A percentile compares a stretch with the other conserved stretches of the same genome.
Evolutionary conservation across 2,797 vertebrate genomes (phyloP).

Genomic region (Rhincodon typus): DNA sequence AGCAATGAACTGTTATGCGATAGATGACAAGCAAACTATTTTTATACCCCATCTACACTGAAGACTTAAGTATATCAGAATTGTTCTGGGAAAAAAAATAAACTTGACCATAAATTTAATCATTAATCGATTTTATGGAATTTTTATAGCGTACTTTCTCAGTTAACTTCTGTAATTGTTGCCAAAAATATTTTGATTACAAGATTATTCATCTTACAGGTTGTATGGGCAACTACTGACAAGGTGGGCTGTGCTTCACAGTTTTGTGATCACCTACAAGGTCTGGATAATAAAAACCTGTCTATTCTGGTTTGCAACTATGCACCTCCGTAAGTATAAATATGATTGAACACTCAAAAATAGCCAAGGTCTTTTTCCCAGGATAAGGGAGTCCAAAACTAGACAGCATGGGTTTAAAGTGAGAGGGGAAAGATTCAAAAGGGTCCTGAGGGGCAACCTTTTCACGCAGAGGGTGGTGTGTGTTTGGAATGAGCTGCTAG

Average conservation of each 20-base stretch:
- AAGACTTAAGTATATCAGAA: not conserved
- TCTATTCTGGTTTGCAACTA: conserved; percentile 63
- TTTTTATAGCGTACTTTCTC: not conserved
- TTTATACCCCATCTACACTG: not conserved
- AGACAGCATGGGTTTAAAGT: too few species aligned
- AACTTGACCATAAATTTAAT: not conserved
- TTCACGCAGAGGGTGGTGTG: too few species aligned
- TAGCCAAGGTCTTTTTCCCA: too few species aligned
- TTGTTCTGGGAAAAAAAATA: not conserved
- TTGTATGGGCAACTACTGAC: conserved; percentile 54
- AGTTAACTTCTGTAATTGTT: not conserved
- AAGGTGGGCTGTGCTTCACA: conserved; percentile 53
- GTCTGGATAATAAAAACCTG: conserved; percentile 45
- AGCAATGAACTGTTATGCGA: not conserved
- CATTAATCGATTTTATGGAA: not conserved
- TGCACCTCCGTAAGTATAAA: conserved; percentile 52
- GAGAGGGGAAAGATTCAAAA: too few species aligned
- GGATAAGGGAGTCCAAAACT: too few species aligned
- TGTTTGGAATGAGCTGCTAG: too few species aligned
- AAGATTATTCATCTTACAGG: conserved; percentile 43
- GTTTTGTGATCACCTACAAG: conserved; percentile 52
- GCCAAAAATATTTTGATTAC: not conserved
- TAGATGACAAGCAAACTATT: not conserved
- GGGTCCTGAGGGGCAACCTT: too few species aligned
- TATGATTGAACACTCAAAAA: not conserved